These are phyloP conservation scores for Colinus virginianus DNA, from an alignment of 2,113 vertebrate genomes.

Conservation along the genomic window DNA sequence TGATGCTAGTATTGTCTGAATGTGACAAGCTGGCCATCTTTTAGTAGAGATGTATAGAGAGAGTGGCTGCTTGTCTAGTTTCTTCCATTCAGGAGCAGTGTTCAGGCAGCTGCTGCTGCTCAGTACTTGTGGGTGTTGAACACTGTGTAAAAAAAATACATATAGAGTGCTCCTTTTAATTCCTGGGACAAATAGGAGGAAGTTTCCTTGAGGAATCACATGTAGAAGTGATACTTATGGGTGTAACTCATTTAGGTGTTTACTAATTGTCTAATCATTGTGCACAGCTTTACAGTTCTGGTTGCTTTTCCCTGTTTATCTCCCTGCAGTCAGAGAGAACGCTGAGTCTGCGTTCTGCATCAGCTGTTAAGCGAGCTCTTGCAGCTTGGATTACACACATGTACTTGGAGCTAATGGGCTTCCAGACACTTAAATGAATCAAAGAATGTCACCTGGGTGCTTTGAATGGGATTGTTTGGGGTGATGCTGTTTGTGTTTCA, in stretches of 20 bases:
- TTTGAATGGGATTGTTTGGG: background rate
- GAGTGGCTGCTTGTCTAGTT: fast-evolving
- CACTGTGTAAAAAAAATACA: background rate
- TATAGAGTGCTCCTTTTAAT: background rate
- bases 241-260: background rate
- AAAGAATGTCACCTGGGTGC: background rate
- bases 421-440: background rate
- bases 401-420: background rate
- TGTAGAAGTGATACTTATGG: background rate
- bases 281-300: background rate
- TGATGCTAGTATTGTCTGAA: background rate
- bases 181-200: fast-evolving
- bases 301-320: background rate
- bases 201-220: background rate
- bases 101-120: background rate
- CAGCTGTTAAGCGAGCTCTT: constrained; percentile 17
- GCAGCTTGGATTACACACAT: background rate
- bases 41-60: background rate
- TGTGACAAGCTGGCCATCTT: background rate
- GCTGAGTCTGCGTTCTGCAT: background rate
- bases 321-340: background rate
- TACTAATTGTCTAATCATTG: constrained; percentile 2
- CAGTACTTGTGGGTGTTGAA: background rate
- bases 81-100: background rate
- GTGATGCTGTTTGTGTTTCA: background rate